A percentile compares a stretch with the other conserved stretches of the same genome.
These are phyloP conservation scores for Glandiceps talaboti DNA, from an alignment of 53 echinoderm and acorn worm genomes.

Conservation along the genomic window DNA sequence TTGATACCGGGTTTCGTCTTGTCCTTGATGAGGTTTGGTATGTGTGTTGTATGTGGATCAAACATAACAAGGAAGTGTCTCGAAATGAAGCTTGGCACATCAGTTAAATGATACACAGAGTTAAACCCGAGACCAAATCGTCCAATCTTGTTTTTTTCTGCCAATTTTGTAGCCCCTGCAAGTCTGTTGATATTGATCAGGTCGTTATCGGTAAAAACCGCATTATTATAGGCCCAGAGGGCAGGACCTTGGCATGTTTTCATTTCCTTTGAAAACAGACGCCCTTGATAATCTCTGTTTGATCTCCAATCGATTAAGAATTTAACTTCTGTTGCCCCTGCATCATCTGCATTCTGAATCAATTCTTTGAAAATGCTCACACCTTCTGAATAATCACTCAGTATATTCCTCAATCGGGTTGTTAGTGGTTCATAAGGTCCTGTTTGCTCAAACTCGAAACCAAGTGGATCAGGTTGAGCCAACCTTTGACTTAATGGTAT, in stretches of 20 bases:
- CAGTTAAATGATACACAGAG: slow-evolving; percentile 85
- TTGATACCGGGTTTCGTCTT: slow-evolving; percentile 52
- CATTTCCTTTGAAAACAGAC: slow-evolving; percentile 58
- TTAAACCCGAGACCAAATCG: slow-evolving; percentile 86
- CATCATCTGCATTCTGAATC: slow-evolving; percentile 99
- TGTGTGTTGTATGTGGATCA: slow-evolving; percentile 61
- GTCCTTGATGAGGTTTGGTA: slow-evolving; percentile 32
- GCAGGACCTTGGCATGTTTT: slow-evolving; percentile 70
- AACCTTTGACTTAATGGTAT: slow-evolving; percentile 31
- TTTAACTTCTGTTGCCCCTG: slow-evolving; percentile 69
- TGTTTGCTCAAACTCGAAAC: slow-evolving; percentile 4
- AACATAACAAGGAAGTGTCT: slow-evolving; percentile 56
- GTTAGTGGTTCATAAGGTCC: slow-evolving; percentile 49
- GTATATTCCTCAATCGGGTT: slow-evolving; percentile 30
- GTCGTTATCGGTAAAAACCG: slow-evolving; percentile 49
- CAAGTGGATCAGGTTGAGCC: slow-evolving; percentile 20
- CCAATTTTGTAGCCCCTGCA: slow-evolving; percentile 61
- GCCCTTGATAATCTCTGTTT: slow-evolving; percentile 20
- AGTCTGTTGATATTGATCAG: slow-evolving; percentile 68
- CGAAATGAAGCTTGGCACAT: slow-evolving; percentile 75
- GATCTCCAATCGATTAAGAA: slow-evolving; percentile 73
- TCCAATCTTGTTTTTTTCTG: slow-evolving; percentile 58
- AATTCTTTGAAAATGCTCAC: slow-evolving; percentile 60
- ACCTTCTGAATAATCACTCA: slow-evolving; percentile 28
- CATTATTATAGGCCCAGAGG: slow-evolving; percentile 82